Base-by-base conservation (phyloP, 2,113 vertebrate genomes). In the Hippocampus comes region DNA sequence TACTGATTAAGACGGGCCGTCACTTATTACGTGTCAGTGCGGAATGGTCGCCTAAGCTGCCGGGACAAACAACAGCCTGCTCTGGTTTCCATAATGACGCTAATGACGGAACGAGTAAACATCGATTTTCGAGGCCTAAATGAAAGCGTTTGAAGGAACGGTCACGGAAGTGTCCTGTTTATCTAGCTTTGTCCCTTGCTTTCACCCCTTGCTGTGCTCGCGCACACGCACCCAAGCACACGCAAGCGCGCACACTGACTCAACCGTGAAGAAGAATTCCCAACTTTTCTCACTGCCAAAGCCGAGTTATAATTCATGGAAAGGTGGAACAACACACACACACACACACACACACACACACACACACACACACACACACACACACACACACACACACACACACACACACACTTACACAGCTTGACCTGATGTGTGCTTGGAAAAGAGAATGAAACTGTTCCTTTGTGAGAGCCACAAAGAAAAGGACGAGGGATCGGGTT, bases 401-500 rank as follows among this genome's bases (percentile, higher is more conserved):
- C 34, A 61, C 41, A 61, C 20, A 43, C 63, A 53, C 55, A 71
- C 30, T 76, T 69, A 67, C 67, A 78, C 65, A 68, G 73, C 78
- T 78, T 89, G 86, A 90, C 89, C 88, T 55, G 70, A 80, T 82
- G 87, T 88, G 88, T 75, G 74, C 79, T 78, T 48, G 78, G 78
- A 60, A 80, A 82, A 68, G 84, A 87, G 87, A 89, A 89, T 86
- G 87, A 88, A 90, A 90, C 89, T 85, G 84, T 87, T 91, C 81
- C 86, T 90, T 90, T 91, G 88, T 91, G 78, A 77, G 78, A 77
- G 78, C 61, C 53, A 75, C 76, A 81, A 80, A 88, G 88, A 88
- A 90, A 88, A 82, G 86, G 82, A 89, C 74, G 71, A 77, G 75
- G 86, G 85, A 91, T 91, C 87, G 84, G 83, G 88, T 91, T 91